Evolutionary conservation across 1,140 invertebrate genomes (phyloP).

Genomic region (Bombus impatiens): DNA sequence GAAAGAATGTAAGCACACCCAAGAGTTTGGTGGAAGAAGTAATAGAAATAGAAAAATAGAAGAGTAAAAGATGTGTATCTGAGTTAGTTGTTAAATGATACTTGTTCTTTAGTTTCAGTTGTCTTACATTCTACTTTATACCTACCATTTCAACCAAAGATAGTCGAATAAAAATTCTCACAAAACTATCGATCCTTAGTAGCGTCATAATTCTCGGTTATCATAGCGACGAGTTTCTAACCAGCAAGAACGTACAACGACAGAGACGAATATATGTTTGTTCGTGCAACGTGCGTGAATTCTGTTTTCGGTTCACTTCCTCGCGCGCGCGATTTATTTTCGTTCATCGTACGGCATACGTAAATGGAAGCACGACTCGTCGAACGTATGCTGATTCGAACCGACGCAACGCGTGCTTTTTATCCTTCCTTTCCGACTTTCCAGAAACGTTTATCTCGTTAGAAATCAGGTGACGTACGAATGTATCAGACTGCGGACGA

Average conservation of each 20-base stretch:
- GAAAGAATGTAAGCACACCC: too few species aligned
- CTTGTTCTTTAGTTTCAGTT: not conserved
- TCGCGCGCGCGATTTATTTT: conserved; percentile 9
- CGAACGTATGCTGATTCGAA: too few species aligned
- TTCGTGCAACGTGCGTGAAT: not conserved
- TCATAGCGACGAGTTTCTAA: not conserved
- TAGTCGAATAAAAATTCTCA: not conserved
- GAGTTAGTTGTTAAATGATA: not conserved
- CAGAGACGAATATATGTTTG: not conserved
- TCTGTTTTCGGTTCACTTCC: not conserved
- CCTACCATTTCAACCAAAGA: not conserved
- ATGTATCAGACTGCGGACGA: not conserved
- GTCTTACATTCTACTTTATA: not conserved
- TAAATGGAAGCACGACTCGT: not conserved
- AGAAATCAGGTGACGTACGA: not conserved
- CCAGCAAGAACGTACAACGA: not conserved
- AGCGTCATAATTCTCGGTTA: not conserved
- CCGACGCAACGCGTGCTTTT: not conserved
- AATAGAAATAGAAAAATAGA: not conserved
- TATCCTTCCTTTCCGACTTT: not conserved
- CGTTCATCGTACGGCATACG: accelerated
- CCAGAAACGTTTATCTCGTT: not conserved
- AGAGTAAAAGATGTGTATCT: not conserved
- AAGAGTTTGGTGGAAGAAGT: not conserved
- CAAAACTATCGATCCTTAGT: too few species aligned